A percentile compares a stretch with the other conserved stretches of the same genome.
phyloP scores from a whole-genome alignment of 2,113 vertebrate species.

The Hiodon alosoides region DNA sequence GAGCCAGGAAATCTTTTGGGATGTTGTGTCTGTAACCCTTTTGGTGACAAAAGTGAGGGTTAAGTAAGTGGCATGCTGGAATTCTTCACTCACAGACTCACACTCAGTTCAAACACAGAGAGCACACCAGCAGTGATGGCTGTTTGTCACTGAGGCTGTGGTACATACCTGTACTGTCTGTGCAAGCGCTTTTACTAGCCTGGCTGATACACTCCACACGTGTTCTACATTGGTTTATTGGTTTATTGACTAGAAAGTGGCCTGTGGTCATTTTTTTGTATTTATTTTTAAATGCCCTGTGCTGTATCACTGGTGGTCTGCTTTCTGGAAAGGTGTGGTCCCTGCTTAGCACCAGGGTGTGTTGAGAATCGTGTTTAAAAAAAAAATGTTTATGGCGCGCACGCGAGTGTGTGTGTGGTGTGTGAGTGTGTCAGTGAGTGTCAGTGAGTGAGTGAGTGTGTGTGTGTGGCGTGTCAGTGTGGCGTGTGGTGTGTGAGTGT shows the following conservation, averaged over 20 bases:
- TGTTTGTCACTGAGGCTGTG: neutral
- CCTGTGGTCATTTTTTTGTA: neutral
- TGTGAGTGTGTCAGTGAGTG: too few relatives aligned
- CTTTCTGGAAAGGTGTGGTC: neutral
- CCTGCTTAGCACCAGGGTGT: constrained; percentile 8
- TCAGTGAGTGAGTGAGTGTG: too few relatives aligned
- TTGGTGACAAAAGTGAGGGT: constrained; percentile 13
- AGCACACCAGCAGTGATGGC: neutral
- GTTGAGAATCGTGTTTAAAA: neutral
- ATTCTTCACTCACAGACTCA: neutral
- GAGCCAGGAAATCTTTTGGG: constrained; percentile 24
- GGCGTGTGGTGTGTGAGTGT: too few relatives aligned
- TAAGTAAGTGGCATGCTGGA: constrained; percentile 23
- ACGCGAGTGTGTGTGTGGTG: too few relatives aligned
- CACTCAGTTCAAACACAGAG: constrained; percentile 18
- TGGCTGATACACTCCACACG: too few relatives aligned
- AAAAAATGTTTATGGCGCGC: too few relatives aligned
- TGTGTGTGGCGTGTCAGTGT: too few relatives aligned
- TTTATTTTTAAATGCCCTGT: too few relatives aligned
- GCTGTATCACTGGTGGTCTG: neutral
- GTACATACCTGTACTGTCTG: neutral
- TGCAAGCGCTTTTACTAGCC: too few relatives aligned
- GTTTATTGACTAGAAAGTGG: neutral
- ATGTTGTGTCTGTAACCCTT: constrained; percentile 22
- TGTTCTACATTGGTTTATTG: neutral